Percentiles rank a stretch among this genome's conserved stretches.
Conservation (phyloP, 2,888 invertebrate genomes). For the Nineta flava region DNA sequence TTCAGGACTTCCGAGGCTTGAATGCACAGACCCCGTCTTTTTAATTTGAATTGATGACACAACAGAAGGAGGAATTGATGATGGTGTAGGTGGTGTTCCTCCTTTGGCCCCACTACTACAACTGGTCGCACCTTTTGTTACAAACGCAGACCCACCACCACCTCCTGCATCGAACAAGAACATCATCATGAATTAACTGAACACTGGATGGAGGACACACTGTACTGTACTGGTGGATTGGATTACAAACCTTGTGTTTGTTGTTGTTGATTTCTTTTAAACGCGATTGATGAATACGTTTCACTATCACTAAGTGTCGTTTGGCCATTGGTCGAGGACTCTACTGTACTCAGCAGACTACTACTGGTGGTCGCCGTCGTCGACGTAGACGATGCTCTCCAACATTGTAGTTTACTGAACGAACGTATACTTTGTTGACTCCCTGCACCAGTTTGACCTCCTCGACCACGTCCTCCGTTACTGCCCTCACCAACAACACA, state of each 20-base stretch:
- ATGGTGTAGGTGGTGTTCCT: background rate
- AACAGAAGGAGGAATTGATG: background rate
- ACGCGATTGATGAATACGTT: background rate
- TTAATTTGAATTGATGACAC: conserved; percentile 1
- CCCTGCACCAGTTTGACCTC: background rate
- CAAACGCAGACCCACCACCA: background rate
- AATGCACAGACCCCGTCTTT: conserved; percentile 6
- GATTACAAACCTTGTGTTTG: background rate
- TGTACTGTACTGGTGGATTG: too few relatives aligned
- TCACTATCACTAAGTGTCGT: background rate
- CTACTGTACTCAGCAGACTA: background rate
- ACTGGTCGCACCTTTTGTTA: conserved; percentile 7
- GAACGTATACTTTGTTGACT: background rate
- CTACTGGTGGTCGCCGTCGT: background rate
- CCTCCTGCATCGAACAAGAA: too few relatives aligned
- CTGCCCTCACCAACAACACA: too few relatives aligned
- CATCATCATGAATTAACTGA: too few relatives aligned
- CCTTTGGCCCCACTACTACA: conserved; percentile 3
- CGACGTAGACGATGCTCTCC: background rate
- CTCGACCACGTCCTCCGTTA: too few relatives aligned
- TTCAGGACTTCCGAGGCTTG: conserved; percentile 8
- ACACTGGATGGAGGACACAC: too few relatives aligned
- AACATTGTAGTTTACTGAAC: background rate
- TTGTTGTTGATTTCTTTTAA: background rate
- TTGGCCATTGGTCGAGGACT: background rate